Base-by-base conservation (phyloP, 2,113 vertebrate genomes). In the Phrynosoma platyrhinos region DNA sequence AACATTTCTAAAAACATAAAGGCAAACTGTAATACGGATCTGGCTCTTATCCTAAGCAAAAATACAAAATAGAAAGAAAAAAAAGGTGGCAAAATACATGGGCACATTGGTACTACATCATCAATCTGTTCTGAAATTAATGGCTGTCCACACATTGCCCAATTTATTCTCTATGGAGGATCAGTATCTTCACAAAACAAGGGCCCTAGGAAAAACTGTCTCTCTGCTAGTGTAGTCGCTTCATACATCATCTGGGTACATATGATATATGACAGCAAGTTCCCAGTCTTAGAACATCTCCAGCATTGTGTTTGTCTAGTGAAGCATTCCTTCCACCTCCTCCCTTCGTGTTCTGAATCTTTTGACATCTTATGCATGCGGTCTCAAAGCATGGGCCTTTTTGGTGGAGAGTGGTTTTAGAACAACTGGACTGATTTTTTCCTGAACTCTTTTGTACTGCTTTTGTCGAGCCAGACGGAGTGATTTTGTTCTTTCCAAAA, bases 401-500 rank as follows among this genome's bases (percentile, higher is more conserved):
- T 52, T 71, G 16, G 25, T 69, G 16, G 25, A 2, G 2, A 82
- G 68, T 27, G 66, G 40, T 42, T 76, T 76, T 40, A 76, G 74
- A 76, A 76, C 7, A 36, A 18, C 6, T 21, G 14, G 42, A 27
- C 20, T 62, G 21, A 14, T 5, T 66, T 75, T 58, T 75, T 58
- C 3, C 47, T 36, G 68, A 18, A 84, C 69, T 52, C 40, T 58
- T 80, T 79, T 53, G 21, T 25, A 47, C 25, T 79, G 42, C 12
- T 55, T 74, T 76, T 40, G 71, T 40, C 75, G n/a, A 84, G 23
- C 21, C 36, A 40, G 32, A 13, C 53, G 10, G 32, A 69, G 8
- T 71, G 40, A 83, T 68, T 71, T 76, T 76, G 16, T 5, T 36
- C 74, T 76, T 52, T 68, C 69, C 66, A 83, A 83, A 69, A 83